Evolutionary conservation across 2,797 vertebrate genomes (phyloP).

Genomic region (Lithobates sylvaticus): DNA sequence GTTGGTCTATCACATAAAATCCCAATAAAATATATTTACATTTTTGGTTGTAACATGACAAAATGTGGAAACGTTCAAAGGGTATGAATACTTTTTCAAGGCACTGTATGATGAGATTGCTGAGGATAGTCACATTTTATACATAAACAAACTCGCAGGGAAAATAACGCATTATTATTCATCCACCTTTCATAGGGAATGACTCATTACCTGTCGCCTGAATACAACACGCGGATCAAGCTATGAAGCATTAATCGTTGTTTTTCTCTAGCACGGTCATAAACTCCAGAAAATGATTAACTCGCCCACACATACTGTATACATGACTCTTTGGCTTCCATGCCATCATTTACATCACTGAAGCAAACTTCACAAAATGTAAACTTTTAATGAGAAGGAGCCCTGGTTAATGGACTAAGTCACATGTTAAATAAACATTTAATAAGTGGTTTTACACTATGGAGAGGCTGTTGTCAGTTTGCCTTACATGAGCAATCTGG

Average conservation of each 20-base stretch:
- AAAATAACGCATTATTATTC: background rate
- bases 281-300: conserved; percentile 25
- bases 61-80: no score
- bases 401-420: no score
- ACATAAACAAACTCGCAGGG: background rate
- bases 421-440: no score
- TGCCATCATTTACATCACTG: background rate
- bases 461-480: no score
- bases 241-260: conserved; percentile 2
- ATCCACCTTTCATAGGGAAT: conserved; percentile 8
- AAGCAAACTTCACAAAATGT: background rate
- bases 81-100: no score
- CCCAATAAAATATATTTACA: no score
- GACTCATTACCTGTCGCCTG: background rate
- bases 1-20: no score
- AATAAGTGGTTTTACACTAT: no score
- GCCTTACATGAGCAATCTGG: no score
- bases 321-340: background rate
- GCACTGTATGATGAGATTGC: background rate
- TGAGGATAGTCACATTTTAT: background rate
- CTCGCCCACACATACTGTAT: background rate
- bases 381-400: background rate
- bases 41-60: no score
- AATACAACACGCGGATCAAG: background rate
- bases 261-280: background rate